Base-by-base conservation (phyloP, 2,113 vertebrate species). In the Elaphurus davidianus region DNA sequence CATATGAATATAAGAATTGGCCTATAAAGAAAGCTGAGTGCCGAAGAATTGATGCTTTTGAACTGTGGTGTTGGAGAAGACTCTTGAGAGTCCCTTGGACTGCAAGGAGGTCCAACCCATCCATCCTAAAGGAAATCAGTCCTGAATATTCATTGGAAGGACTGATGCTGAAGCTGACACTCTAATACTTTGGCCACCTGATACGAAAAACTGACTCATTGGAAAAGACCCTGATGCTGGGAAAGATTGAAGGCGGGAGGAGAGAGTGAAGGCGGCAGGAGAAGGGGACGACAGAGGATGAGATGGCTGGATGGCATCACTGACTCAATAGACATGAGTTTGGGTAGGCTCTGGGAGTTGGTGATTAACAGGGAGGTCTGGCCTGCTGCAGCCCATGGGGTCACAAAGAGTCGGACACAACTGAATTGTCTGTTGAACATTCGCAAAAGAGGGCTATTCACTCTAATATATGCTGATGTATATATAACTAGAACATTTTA, bases 361-460 rank as follows among this genome's bases (percentile, higher is more conserved):
- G 19, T 71, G 9, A 5, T 71, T 19, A 9, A 71, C 64, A 71
- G n/a, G 19, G 19, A 71, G 67, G 19, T n/a, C 67, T 71, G 67
- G 2, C 0, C 0, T 40, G 67, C 67, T 71, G 19, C n/a, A 6
- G n/a, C 40, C n/a, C 19, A 40, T 23, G n/a, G 9, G 5, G 5
- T 71, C 5, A 0, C n/a, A 40, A 71, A 71, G n/a, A 40, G 67
- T 13, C 0, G 10, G n/a, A 71, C 1, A 1, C 40, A 36, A 40
- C 19, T 40, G 19, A 36, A 19, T 13, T 71, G n/a, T 45, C 76
- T 62, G 62, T 28, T 83, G 45, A 83, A 36, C 1, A 76, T 36
- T 64, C 62, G 27, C 28, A 59, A 62, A 87, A 82, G 90, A 60
- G 36, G 2, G 9, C 50, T 90, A 96, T 93, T 25, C 17, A 83